These are phyloP conservation scores for Apogon hyalosoma DNA, from an alignment of 2,797 vertebrate species.

Conservation along the genomic window DNA sequence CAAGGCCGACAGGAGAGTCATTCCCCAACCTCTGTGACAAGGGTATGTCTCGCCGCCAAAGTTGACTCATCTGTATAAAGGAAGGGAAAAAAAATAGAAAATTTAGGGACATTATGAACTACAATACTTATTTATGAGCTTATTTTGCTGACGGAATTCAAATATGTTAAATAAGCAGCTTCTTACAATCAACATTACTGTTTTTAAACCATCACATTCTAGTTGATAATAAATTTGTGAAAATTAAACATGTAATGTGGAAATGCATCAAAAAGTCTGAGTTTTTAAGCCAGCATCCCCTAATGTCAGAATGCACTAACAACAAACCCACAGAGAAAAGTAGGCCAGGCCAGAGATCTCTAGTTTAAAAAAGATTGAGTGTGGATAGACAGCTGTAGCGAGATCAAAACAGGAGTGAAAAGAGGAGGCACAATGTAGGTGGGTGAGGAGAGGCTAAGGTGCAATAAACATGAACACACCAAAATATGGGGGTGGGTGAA, in stretches of 20 bases:
- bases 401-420: slow-evolving; percentile 44
- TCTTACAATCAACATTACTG: neutral
- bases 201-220: neutral
- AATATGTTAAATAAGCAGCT: neutral
- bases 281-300: slow-evolving; percentile 31
- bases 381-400: slow-evolving; percentile 31
- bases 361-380: slow-evolving; percentile 21
- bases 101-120: neutral
- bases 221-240: slow-evolving; percentile 6
- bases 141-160: neutral
- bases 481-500: slow-evolving; percentile 4
- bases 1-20: slow-evolving; percentile 73
- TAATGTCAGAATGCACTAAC: slow-evolving; percentile 28
- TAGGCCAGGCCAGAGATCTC: slow-evolving; percentile 50
- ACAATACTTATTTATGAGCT: neutral
- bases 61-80: slow-evolving; percentile 73
- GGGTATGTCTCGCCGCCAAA: slow-evolving; percentile 66
- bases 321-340: slow-evolving; percentile 36
- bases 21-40: slow-evolving; percentile 83
- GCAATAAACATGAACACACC: slow-evolving; percentile 30
- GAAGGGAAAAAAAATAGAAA: neutral
- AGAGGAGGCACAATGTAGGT: slow-evolving; percentile 41
- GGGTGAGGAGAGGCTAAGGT: slow-evolving; percentile 31
- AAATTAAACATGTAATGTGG: slow-evolving; percentile 24
- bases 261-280: slow-evolving; percentile 22